Evolutionary conservation across 2,113 vertebrate species (phyloP).

Genomic region (Promerops cafer): DNA sequence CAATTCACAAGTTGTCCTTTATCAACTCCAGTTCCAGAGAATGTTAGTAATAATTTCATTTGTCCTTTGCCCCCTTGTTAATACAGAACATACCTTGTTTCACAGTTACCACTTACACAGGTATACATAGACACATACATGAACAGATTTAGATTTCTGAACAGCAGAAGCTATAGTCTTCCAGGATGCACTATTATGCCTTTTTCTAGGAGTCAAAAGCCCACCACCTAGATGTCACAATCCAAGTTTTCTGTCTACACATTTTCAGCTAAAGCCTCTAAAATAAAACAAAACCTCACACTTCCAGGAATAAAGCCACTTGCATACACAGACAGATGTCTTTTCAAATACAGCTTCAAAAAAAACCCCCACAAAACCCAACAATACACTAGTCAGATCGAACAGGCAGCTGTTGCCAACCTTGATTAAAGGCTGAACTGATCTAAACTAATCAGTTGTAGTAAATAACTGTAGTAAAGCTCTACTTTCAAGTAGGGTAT

Average conservation of each 20-base stretch:
- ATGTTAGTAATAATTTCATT: not conserved
- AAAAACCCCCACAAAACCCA: fast-evolving
- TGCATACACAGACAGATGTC: not conserved
- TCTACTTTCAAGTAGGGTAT: not conserved
- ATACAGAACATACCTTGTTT: not conserved
- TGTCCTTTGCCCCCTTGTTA: not conserved
- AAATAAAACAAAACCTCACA: not conserved
- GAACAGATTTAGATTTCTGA: not conserved
- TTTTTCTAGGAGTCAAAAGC: not conserved
- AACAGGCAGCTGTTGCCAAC: not conserved
- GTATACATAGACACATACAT: not conserved
- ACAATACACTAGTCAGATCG: not conserved
- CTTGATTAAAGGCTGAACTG: not conserved
- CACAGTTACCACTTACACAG: not conserved
- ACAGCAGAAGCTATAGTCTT: not conserved
- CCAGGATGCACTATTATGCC: not conserved
- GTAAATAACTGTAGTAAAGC: not conserved
- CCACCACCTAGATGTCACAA: not conserved
- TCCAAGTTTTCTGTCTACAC: not conserved
- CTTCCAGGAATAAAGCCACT: not conserved
- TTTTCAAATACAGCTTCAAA: not conserved
- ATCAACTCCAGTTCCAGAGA: not conserved
- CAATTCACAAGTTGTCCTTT: not conserved
- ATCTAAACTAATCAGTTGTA: not conserved
- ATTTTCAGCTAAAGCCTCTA: not conserved